A percentile compares a stretch with the other conserved stretches of the same genome.
Conservation (phyloP, 2,888 invertebrate genomes). For the Pseudococcus viburni region DNA sequence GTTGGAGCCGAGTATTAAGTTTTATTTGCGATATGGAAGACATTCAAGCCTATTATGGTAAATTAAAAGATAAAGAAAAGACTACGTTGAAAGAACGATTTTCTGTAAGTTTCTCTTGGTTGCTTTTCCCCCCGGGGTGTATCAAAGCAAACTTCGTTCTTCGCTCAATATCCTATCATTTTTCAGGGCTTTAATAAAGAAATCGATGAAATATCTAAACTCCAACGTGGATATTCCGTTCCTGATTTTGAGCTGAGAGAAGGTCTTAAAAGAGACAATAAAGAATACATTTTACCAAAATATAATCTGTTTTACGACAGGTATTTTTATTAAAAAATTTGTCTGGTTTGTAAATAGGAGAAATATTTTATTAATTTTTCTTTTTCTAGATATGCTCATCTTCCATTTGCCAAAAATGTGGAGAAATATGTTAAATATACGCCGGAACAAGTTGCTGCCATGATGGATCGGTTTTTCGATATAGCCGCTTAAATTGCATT, state of each 20-base stretch:
- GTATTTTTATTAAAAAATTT: conserved; percentile 71
- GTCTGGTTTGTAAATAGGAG: not conserved
- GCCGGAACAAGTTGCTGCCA: conserved; percentile 85
- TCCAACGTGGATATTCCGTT: conserved; percentile 91
- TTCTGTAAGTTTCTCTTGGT: conserved; percentile 76
- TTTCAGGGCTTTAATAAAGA: conserved; percentile 93
- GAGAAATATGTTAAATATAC: conserved; percentile 94
- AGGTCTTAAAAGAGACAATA: conserved; percentile 89
- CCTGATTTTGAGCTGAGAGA: conserved; percentile 93
- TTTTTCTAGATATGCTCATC: conserved; percentile 77
- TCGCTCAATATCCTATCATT: not conserved
- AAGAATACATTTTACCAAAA: conserved; percentile 87
- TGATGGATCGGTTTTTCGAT: conserved; percentile 93
- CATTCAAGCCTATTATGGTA: conserved; percentile 76
- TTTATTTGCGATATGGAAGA: conserved; percentile 82
- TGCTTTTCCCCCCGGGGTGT: not conserved
- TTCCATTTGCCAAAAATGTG: conserved; percentile 92
- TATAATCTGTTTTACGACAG: conserved; percentile 86
- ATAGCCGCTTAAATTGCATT: conserved; percentile 79
- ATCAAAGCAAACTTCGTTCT: not conserved
- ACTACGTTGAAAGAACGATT: conserved; percentile 91
- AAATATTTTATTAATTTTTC: conserved; percentile 15
- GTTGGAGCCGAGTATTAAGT: conserved; percentile 87
- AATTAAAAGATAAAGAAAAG: conserved; percentile 88
- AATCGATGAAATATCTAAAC: conserved; percentile 88